Evolutionary conservation across 2,113 vertebrate genomes (phyloP), one percentile per base, ranked within the genome.

Genomic region (Baryphthengus martii): DNA sequence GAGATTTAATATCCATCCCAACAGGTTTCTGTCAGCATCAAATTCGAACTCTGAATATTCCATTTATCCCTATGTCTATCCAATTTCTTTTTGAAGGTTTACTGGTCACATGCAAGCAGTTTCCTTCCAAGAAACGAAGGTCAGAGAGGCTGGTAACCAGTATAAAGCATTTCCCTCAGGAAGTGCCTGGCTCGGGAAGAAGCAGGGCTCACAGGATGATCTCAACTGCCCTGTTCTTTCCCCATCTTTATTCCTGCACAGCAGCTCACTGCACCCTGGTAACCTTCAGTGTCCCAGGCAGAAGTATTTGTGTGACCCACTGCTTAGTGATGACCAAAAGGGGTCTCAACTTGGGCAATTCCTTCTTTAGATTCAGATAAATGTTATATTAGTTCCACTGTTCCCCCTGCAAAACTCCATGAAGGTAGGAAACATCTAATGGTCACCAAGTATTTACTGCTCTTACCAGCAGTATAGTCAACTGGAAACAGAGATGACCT

Each of bases 301-400:
- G 42, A 12, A 33, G 35, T 5, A 9, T 8, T 23, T 25, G 45
- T 11, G 50, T 7, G 8, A n/a, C 20, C 18, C 63, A 3, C 47
- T 29, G 24, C 55, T 62, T 7, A 11, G 35, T 1, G 10, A 28
- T 8, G 47, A 19, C 33, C 19, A 3, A 73, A 72, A 58, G 6
- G 6, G 15, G 18, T 47, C 63, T 63, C 2, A 3, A 31, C n/a
- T 31, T 21, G 11, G 44, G 5, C 25, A 45, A n/a, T n/a, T 58
- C 47, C 44, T 59, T 50, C 28, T 29, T 56, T 37, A 31, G 1
- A 10, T 5, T 15, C 74, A 66, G 13, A 17, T 44, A 39, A 81
- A 42, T 15, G 7, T 8, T 31, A 15, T 2, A 37, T 1, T 17
- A 78, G 8, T 13, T 44, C 63, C 29, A 4, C 3, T 13, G 2